These are phyloP conservation scores for Phocoena sinus DNA, from an alignment of 2,113 vertebrate species.

Conservation along the genomic window DNA sequence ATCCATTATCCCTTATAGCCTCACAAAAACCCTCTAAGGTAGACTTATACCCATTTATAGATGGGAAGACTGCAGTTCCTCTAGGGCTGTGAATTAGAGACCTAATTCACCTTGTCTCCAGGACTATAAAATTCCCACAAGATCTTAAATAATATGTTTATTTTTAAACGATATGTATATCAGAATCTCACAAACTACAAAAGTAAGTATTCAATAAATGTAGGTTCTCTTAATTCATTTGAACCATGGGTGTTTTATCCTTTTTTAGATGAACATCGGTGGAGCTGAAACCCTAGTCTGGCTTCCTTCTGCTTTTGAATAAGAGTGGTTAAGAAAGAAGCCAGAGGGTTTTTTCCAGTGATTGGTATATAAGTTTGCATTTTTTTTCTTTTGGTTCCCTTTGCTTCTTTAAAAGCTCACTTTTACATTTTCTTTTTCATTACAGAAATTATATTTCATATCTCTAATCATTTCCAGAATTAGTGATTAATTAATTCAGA, in stretches of 20 bases:
- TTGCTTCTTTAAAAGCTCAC: not conserved
- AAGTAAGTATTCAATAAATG: rapidly evolving
- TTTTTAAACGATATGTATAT: not conserved
- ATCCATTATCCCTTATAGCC: rapidly evolving
- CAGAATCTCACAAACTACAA: not conserved
- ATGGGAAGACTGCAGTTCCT: rapidly evolving
- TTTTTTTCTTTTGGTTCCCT: not conserved
- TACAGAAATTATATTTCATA: not conserved
- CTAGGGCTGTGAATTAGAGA: rapidly evolving
- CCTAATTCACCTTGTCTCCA: not conserved
- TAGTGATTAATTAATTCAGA: not conserved
- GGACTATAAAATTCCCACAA: rapidly evolving
- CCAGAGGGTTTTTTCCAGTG: slow-evolving; percentile 55
- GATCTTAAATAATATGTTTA: rapidly evolving
- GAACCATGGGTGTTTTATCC: rapidly evolving
- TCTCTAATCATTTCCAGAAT: not conserved
- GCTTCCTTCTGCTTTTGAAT: slow-evolving; percentile 66
- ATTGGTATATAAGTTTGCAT: not conserved
- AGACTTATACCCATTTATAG: rapidly evolving
- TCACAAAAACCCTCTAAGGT: rapidly evolving
- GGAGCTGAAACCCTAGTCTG: not conserved
- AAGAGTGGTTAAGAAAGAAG: not conserved
- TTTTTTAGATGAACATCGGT: not conserved
- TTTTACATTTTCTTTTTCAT: not conserved
- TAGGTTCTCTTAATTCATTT: not conserved